A percentile compares a stretch with the other conserved stretches of the same genome.
Evolutionary conservation across 2,888 invertebrate genomes (phyloP).

Genomic region (Cheilosia vernalis): DNA sequence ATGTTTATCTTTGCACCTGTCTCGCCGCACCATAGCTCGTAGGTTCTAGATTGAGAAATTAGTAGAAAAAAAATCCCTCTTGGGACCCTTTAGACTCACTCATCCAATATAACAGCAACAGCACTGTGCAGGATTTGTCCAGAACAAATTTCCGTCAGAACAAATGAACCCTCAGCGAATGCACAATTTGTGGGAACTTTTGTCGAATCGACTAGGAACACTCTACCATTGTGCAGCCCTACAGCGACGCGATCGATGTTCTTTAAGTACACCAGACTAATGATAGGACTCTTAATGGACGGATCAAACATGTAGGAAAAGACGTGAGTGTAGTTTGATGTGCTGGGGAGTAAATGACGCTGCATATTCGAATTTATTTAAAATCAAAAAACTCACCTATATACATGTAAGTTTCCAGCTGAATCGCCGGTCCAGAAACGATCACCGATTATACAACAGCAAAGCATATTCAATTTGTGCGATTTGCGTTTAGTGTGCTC

Average conservation of each 20-base stretch:
- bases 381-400: constrained; percentile 85
- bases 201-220: constrained; percentile 89
- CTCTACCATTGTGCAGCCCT: constrained; percentile 90
- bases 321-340: constrained; percentile 85
- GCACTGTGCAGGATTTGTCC: constrained; percentile 88
- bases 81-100: constrained; percentile 76
- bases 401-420: constrained; percentile 92
- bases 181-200: constrained; percentile 86
- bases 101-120: constrained; percentile 84
- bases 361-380: not conserved
- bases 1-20: constrained; percentile 90
- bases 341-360: constrained; percentile 80
- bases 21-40: constrained; percentile 96
- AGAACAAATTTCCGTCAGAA: constrained; percentile 90
- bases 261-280: constrained; percentile 88
- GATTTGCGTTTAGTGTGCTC: constrained; percentile 72
- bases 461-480: constrained; percentile 81
- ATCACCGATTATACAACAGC: constrained; percentile 88
- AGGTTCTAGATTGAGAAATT: constrained; percentile 81
- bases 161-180: constrained; percentile 89
- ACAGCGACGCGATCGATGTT: constrained; percentile 90
- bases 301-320: constrained; percentile 89
- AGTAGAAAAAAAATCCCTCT: not conserved
- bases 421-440: constrained; percentile 96
- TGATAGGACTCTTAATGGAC: constrained; percentile 86